Base-by-base conservation (phyloP, 1,140 invertebrate genomes). In the Eufriesea mexicana region DNA sequence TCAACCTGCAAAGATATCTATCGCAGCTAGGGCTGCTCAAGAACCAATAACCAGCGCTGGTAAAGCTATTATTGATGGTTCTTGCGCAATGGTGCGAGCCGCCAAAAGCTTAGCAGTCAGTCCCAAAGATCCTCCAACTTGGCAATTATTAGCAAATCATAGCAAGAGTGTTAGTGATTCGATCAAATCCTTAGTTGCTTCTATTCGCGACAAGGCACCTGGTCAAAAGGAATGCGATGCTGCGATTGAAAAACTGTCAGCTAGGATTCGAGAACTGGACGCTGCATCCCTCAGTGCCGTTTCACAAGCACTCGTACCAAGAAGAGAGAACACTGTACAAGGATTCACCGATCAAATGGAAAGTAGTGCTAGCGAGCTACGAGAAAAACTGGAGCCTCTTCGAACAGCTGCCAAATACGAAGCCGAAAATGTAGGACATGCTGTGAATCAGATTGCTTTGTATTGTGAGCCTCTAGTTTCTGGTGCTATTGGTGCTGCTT, bases 101-200 rank as follows among this genome's bases (percentile, higher is more conserved):
- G 98, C 98, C 0, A 99, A 98, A 92, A 97, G 96, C 76, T 94
- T 99, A 45, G 98, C 98, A 5, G 96, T 98, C 1, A 97, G 97
- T 80, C 98, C 98, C 0, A 97, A 97, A 86, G 99, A 99, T 95
- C 97, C 98, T 2, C 96, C 97, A 5, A 98, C 98, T 8, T 99
- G 99, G 98, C 98, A 99, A 91, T 95, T 97, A 61, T 95, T 99
- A 72, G 98, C 99, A 0, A 97, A 96, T 89, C 98, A 99, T 93
- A 99, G 98, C 89, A 99, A 98, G 93, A 97, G 96, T 87, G 98
- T 99, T 0, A 99, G 98, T 23, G 98, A 99, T 91, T 98, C 98
- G 1, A 99, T 99, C 86, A 99, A 99, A 93, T 96, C 96, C 20
- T 95, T 99, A 5, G 98, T 99, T 0, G 96, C 98, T 47, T 97